Base-by-base conservation (phyloP, 2,888 invertebrate genomes). In the Noctuana brunneofusca region DNA sequence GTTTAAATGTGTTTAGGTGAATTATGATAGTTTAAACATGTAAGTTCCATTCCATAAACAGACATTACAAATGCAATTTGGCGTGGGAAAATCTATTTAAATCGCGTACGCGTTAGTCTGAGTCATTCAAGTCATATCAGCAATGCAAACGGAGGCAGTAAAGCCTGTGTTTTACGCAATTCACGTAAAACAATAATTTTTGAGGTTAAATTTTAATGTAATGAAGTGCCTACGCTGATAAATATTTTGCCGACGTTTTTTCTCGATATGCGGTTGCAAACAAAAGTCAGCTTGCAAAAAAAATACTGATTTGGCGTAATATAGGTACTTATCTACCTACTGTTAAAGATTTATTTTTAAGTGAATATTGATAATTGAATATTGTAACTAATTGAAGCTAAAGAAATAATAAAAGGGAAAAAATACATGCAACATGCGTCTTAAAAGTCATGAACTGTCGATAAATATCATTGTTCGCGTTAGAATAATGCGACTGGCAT, bases 71-170 rank as follows among this genome's bases (percentile, higher is more conserved):
- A 63, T 57, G 57, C 49, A 43, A 56, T 57, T 52, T 11, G 63
- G 50, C 59, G 63, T 65, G 67, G 65, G 67, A 66, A 67, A 67
- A n/a, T 63, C 41, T 67, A 65, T 67, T 65, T 59, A 54, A 63
- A 65, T 62, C 46, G 49, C 52, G 27, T 63, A 57, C 18, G 30
- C 49, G 22, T 56, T 14, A 41, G 54, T 35, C 58, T 62, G 57
- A 50, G 57, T 54, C 64, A 56, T 63, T 63, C 59, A 63, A 63
- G 59, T 46, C 58, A 58, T 64, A 64, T 59, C 35, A 57, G 58
- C 30, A 24, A 64, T 52, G 38, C 58, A 56, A 59, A 58, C 58
- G 58, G 63, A 43, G 43, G 54, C 43, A 48, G 30, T 43, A 60
- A 59, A 66, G 59, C 57, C 52, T 63, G 49, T 38, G 53, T 49